Evolutionary conservation across 2,888 invertebrate genomes (phyloP), one percentile per base, ranked within the genome.

Genomic region (Crossocerus cetratus): DNA sequence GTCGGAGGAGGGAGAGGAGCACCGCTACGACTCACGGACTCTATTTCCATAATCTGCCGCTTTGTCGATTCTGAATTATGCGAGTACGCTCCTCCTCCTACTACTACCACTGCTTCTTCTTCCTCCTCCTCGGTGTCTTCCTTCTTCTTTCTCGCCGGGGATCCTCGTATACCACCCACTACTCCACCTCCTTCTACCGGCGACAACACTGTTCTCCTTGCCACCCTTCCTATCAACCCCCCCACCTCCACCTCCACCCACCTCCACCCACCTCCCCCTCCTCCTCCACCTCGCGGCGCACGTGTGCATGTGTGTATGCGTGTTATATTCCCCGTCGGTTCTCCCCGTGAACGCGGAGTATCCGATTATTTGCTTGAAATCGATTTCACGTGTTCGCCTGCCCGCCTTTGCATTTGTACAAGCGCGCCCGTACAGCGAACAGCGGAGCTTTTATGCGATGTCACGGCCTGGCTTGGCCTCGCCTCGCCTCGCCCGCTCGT

Each of bases 21-120:
- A 78, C 79, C 75, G 83, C 83, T 86, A 83, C 86, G 82, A 85
- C 87, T 88, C 86, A 75, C 86, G 85, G 88, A 89, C 89, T 89
- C 88, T 89, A 89, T 89, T 89, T 89, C 89, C 89, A 89, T 89
- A 89, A 89, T 89, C 89, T 89, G 89, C 88, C 87, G 89, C 89
- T 89, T 89, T 89, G 89, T 89, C 89, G 88, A 89, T 89, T 89
- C 88, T 89, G 89, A 89, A 89, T 89, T 89, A 89, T 89, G 88
- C 88, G 88, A 87, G 86, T 88, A 83, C 81, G 84, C 84, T 84
- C 84, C 84, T 81, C 83, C 83, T 74, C 76, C 76, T 77, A 69
- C 78, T 72, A 68, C 73, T 62, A 53, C 74, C 74, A 59, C 69
- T 71, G 63, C 78, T 66, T 65, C 78, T 42, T 23, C 32, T 57